phyloP scores from a whole-genome alignment of 2,113 vertebrate species.

The Ptilonorhynchus violaceus region DNA sequence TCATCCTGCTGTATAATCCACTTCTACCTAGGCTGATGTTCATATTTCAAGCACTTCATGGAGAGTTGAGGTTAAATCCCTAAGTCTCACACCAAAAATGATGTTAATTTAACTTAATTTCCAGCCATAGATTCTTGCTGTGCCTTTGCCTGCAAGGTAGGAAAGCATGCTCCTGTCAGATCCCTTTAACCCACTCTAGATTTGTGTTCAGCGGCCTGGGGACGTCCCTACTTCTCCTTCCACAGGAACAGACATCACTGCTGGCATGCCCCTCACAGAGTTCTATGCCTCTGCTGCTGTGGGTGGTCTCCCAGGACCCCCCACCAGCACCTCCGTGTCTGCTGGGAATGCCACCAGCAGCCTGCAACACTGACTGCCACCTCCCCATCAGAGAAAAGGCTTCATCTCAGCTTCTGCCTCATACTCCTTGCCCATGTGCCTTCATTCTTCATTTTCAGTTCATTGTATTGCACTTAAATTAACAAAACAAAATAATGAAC shows the following conservation, averaged over 20 bases:
- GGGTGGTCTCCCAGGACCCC: accelerated
- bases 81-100: background rate
- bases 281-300: background rate
- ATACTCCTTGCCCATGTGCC: accelerated
- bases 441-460: background rate
- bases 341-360: background rate
- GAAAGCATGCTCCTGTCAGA: background rate
- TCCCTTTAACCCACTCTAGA: background rate
- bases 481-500: background rate
- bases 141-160: background rate
- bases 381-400: accelerated
- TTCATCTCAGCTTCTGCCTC: background rate
- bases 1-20: background rate
- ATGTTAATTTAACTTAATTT: background rate
- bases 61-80: background rate
- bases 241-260: background rate
- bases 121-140: background rate
- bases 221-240: background rate
- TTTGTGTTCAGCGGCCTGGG: accelerated
- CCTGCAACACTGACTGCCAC: background rate
- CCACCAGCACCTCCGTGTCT: background rate
- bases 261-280: background rate
- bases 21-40: background rate
- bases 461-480: background rate
- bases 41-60: background rate